These are phyloP conservation scores for Myotis findleyi DNA, from an alignment of 2,797 vertebrate species.

Conservation along the genomic window DNA sequence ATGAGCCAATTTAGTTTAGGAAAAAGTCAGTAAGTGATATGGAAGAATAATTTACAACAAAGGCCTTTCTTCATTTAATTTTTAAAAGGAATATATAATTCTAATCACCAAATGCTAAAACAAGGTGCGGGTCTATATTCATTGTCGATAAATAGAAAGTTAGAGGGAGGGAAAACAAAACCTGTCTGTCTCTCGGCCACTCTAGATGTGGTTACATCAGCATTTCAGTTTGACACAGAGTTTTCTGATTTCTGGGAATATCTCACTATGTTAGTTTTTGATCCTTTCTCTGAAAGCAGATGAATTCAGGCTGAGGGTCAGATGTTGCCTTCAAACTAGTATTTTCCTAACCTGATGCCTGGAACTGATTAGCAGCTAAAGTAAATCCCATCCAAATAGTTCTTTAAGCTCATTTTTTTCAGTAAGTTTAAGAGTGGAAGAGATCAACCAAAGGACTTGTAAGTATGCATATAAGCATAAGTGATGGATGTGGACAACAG, in stretches of 20 bases:
- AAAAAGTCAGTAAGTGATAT: not conserved
- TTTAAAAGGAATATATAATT: not conserved
- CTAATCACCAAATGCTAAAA: not conserved
- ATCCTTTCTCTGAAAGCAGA: constrained; percentile 3
- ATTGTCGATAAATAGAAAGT: not conserved
- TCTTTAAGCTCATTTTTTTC: not conserved
- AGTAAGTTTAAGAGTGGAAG: not conserved
- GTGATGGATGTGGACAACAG: too few species aligned
- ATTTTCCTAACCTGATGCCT: not conserved
- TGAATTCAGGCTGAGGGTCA: not conserved
- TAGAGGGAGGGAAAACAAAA: not conserved
- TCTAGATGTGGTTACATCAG: not conserved
- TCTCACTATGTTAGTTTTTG: not conserved
- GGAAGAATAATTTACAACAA: not conserved
- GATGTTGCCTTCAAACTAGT: not conserved
- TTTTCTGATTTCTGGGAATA: not conserved
- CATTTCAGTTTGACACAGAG: not conserved
- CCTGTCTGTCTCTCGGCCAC: not conserved
- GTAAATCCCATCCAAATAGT: not conserved
- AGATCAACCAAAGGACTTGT: too few species aligned
- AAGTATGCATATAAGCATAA: too few species aligned
- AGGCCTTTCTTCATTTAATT: not conserved
- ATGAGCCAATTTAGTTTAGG: not conserved
- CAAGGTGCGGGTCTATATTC: not conserved
- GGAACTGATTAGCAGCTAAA: not conserved